These are phyloP conservation scores for Limnephilus marmoratus DNA, from an alignment of 2,888 invertebrate species.

Conservation along the genomic window DNA sequence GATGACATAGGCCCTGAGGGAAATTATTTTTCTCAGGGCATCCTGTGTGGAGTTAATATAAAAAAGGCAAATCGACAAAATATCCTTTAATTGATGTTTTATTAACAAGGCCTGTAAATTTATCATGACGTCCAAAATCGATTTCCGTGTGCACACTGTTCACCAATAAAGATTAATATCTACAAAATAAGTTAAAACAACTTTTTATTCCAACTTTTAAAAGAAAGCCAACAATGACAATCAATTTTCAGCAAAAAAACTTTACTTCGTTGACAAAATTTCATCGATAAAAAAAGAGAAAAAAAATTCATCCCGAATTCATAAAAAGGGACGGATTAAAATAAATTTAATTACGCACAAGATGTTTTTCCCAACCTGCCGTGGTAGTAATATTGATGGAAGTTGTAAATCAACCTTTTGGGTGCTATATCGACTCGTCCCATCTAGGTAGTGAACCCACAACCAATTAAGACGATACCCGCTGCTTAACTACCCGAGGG, in stretches of 20 bases:
- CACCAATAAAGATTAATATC: not conserved
- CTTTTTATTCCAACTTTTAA: not conserved
- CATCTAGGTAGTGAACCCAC: slow-evolving; percentile 57
- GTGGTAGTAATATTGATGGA: slow-evolving; percentile 11
- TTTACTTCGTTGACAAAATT: not conserved
- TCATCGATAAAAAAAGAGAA: not conserved
- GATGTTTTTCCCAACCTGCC: slow-evolving; percentile 6
- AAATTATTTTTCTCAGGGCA: too few species aligned
- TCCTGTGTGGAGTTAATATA: too few species aligned
- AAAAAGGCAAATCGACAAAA: too few species aligned
- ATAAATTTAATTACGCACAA: slow-evolving; percentile 46
- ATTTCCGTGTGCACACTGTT: not conserved
- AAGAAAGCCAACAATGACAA: not conserved
- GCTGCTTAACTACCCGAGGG: slow-evolving; percentile 42
- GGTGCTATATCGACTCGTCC: slow-evolving; percentile 54
- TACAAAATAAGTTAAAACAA: not conserved
- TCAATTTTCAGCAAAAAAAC: not conserved
- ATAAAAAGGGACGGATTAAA: slow-evolving; percentile 20
- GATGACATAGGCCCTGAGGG: too few species aligned
- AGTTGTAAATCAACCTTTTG: slow-evolving; percentile 38
- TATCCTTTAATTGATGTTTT: too few species aligned
- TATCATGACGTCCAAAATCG: too few species aligned
- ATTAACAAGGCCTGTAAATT: too few species aligned
- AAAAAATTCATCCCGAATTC: not conserved
- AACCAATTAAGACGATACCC: slow-evolving; percentile 57